phyloP scores from a whole-genome alignment of 2,797 vertebrate genomes.

The Poecile montanus region DNA sequence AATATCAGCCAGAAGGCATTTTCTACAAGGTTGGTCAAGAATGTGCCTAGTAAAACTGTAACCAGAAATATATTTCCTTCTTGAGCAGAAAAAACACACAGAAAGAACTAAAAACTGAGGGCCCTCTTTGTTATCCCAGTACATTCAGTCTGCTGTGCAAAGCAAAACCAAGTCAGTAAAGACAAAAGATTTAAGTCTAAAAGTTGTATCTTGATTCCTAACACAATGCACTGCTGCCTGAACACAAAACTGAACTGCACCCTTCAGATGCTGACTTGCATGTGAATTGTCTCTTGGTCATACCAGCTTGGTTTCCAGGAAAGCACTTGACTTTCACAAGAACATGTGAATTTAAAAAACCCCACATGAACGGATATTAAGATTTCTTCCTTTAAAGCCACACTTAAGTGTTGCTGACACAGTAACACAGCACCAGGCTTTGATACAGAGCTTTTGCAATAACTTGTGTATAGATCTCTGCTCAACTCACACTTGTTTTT shows the following conservation, averaged over 20 bases:
- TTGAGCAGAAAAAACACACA: not conserved
- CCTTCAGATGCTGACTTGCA: not conserved
- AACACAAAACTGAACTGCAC: not conserved
- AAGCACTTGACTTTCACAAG: not conserved
- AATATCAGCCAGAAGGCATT: not conserved
- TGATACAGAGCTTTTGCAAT: not conserved
- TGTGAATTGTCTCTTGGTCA: not conserved
- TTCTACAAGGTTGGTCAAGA: not conserved
- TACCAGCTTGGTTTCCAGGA: not conserved
- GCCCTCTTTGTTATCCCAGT: not conserved
- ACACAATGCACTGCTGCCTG: too few relatives aligned
- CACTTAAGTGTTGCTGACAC: not conserved
- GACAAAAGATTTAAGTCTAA: not conserved
- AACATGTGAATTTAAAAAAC: fast-evolving
- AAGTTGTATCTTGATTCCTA: not conserved
- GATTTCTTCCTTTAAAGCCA: not conserved
- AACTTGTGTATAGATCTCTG: fast-evolving
- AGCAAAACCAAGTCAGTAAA: not conserved
- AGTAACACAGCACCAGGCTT: not conserved
- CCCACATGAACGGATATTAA: fast-evolving
- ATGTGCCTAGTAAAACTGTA: not conserved
- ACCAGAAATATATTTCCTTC: not conserved
- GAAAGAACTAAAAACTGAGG: not conserved
- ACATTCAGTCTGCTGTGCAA: not conserved
- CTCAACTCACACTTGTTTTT: not conserved